phyloP scores from a whole-genome alignment of 2,888 invertebrate species.

The Eristalis pertinax region DNA sequence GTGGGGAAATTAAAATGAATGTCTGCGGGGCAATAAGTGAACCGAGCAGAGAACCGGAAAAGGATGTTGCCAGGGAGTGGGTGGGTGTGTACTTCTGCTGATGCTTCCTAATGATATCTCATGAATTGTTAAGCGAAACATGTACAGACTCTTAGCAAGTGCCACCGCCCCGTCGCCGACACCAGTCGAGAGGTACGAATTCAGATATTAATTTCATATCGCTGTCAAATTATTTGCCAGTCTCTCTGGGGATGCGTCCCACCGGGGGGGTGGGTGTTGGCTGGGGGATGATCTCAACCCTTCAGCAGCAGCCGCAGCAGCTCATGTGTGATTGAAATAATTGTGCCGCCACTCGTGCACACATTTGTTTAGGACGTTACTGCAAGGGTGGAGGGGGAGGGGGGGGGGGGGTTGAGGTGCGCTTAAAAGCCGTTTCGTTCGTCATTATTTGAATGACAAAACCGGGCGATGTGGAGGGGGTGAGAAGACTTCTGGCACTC shows the following conservation, averaged over 20 bases:
- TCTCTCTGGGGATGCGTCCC: background rate
- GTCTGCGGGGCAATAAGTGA: slow-evolving; percentile 35
- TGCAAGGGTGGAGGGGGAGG: background rate
- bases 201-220: slow-evolving; percentile 60
- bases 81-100: too few species aligned
- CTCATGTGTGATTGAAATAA: slow-evolving; percentile 53
- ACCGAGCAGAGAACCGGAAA: background rate
- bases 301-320: background rate
- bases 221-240: slow-evolving; percentile 42
- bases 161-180: background rate
- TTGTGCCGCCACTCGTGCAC: slow-evolving; percentile 40
- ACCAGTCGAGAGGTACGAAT: background rate
- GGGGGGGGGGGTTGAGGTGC: background rate
- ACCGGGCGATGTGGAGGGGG: background rate
- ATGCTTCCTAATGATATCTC: slow-evolving; percentile 49
- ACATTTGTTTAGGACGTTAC: too few species aligned
- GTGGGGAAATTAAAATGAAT: slow-evolving; percentile 65
- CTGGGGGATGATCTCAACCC: background rate
- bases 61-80: background rate
- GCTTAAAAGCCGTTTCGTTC: slow-evolving; percentile 11
- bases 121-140: slow-evolving; percentile 58
- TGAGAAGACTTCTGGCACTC: too few species aligned
- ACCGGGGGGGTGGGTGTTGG: too few species aligned
- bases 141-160: background rate
- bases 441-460: slow-evolving; percentile 45